Conservation (phyloP, 2,888 invertebrate species). For the Ceramica pisi region DNA sequence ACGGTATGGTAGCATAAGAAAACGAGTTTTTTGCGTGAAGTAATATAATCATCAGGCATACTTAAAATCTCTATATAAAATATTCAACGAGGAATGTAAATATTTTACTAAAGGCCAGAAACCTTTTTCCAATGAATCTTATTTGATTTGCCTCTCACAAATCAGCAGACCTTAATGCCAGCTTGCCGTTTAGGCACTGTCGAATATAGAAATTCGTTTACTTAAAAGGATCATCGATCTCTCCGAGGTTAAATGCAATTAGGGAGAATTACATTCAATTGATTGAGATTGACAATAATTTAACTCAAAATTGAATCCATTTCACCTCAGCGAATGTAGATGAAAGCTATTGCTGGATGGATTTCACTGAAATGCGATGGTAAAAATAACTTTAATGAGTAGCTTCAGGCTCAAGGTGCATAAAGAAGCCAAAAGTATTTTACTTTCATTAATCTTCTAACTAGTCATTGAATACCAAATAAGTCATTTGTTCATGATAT, state of each 20-base stretch:
- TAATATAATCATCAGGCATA: too few relatives aligned
- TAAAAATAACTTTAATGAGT: too few relatives aligned
- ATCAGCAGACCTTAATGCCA: slow-evolving; percentile 33
- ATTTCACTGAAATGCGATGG: too few relatives aligned
- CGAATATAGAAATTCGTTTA: slow-evolving; percentile 26
- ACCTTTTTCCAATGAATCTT: not conserved
- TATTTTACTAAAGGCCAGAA: too few relatives aligned
- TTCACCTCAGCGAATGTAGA: not conserved
- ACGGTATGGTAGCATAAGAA: too few relatives aligned
- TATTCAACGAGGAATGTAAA: too few relatives aligned
- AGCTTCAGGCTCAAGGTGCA: too few relatives aligned
- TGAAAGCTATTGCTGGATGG: not conserved
- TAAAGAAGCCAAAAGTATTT: too few relatives aligned
- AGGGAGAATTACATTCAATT: slow-evolving; percentile 1
- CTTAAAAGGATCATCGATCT: slow-evolving; percentile 24
- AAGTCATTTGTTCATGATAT: too few relatives aligned
- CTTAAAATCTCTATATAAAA: not conserved
- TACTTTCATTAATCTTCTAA: too few relatives aligned
- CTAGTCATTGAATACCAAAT: too few relatives aligned
- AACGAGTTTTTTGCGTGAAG: too few relatives aligned
- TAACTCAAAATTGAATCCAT: slow-evolving; percentile 1
- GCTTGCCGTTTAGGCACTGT: slow-evolving; percentile 11
- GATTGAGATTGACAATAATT: slow-evolving; percentile 22
- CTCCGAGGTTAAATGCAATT: slow-evolving; percentile 12
- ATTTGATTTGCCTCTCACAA: slow-evolving; percentile 15